Conservation (phyloP, 2,797 vertebrate genomes). For the Sebastes taczanowskii region DNA sequence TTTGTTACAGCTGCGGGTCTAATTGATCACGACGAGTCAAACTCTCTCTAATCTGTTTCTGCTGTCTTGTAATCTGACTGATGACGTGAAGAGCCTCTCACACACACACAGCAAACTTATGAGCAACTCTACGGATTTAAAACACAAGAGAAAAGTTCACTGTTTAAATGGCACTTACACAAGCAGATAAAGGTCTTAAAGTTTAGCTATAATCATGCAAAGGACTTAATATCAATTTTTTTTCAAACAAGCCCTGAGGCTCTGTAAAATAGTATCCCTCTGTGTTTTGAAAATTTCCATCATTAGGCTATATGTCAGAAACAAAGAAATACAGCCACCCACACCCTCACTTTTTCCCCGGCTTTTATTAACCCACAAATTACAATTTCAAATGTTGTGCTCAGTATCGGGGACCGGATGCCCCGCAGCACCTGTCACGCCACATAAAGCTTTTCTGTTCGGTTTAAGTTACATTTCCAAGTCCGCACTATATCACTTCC, state of each 20-base stretch:
- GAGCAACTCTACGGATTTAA: neutral
- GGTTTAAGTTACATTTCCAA: constrained; percentile 29
- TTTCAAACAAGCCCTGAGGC: constrained; percentile 10
- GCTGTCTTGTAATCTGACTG: neutral
- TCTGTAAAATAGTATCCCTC: neutral
- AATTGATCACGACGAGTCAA: constrained; percentile 41
- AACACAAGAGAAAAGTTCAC: neutral
- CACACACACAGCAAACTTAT: neutral
- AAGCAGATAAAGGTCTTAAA: neutral
- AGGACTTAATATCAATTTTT: neutral
- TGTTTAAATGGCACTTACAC: neutral
- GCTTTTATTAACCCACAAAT: constrained; percentile 51
- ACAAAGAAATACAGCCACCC: constrained; percentile 27
- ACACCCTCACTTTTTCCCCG: neutral
- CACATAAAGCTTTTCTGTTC: constrained; percentile 35
- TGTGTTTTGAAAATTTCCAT: constrained; percentile 15
- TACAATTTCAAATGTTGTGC: constrained; percentile 50
- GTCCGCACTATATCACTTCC: constrained; percentile 11
- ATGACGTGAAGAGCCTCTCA: neutral
- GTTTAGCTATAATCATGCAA: neutral
- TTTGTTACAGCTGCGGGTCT: constrained; percentile 26
- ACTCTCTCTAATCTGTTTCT: neutral
- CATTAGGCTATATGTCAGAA: constrained; percentile 18
- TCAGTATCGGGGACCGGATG: constrained; percentile 11
- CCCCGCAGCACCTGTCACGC: constrained; percentile 40